Evolutionary conservation across 2,888 invertebrate species (phyloP), one percentile per base, ranked within the genome.

Genomic region (Lagria hirta): DNA sequence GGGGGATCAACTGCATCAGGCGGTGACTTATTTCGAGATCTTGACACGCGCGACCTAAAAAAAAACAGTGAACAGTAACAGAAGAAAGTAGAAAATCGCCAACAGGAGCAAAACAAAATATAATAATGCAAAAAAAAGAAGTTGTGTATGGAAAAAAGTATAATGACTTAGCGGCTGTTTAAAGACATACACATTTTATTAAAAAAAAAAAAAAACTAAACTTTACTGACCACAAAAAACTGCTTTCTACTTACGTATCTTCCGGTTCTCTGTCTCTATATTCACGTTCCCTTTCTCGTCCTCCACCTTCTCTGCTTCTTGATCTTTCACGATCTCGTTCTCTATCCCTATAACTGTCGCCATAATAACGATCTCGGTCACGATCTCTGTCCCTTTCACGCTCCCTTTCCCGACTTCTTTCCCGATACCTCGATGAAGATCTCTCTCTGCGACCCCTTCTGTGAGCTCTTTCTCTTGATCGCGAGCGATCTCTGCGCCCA

Each of bases 201-300:
- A n/a, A n/a, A n/a, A n/a, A n/a, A n/a, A n/a, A n/a, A n/a, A n/a
- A n/a, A n/a, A n/a, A 2, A 21, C 10, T 21, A 10, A 4, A 21
- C 10, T 21, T 8, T 21, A 18, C 7, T 18, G 18, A 21, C n/a
- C 21, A 21, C n/a, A 10, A 26, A 5, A 11, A 2, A 3, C 3
- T 12, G 4, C n/a, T n/a, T n/a, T n/a, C 10, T 26, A 61, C 75
- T 77, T 71, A 86, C 86, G 84, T 82, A 68, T 87, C 87, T 67
- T 87, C 87, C 13, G 86, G 75, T 69, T 86, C 86, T 59, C 86
- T 77, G 52, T 85, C 87, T 54, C 86, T 78, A 68, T 87, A 87
- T 60, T 88, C 86, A 68, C 87, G 87, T 60, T 88, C 86, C 18
- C 81, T 70, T 61, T 76, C 83, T 72, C 63, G 77, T 64, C 75